Percentiles rank a stretch among this genome's conserved stretches.
These are phyloP conservation scores for Mionectes olivaceus DNA, from an alignment of 2,797 vertebrate genomes.

Conservation along the genomic window DNA sequence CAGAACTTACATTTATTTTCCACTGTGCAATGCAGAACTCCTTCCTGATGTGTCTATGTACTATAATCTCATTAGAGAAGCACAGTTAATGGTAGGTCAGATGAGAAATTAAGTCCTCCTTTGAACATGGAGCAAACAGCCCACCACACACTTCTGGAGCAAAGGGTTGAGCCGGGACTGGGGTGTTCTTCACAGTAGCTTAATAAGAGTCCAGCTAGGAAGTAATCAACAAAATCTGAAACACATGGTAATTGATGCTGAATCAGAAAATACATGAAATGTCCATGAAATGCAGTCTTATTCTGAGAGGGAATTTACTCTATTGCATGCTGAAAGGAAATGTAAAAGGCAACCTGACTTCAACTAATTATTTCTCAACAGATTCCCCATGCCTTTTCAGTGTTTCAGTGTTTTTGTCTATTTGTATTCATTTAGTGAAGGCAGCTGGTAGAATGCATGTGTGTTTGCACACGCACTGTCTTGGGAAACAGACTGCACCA, in stretches of 20 bases:
- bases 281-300: not conserved
- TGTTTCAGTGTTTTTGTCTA: not conserved
- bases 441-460: accelerated
- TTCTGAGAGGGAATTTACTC: not conserved
- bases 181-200: not conserved
- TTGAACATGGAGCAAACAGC: not conserved
- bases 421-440: not conserved
- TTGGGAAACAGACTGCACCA: accelerated
- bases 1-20: not conserved
- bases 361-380: not conserved
- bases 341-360: not conserved
- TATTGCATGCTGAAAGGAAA: not conserved
- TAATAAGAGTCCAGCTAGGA: not conserved
- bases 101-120: not conserved
- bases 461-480: not conserved
- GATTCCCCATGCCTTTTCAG: not conserved
- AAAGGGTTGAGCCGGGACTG: not conserved
- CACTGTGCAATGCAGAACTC: not conserved
- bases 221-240: not conserved
- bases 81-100: not conserved
- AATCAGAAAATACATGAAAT: not conserved
- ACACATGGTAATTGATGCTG: not conserved
- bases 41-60: not conserved
- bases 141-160: not conserved
- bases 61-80: not conserved